These are phyloP conservation scores for Noctua janthina DNA, from an alignment of 2,888 invertebrate genomes.

Conservation along the genomic window DNA sequence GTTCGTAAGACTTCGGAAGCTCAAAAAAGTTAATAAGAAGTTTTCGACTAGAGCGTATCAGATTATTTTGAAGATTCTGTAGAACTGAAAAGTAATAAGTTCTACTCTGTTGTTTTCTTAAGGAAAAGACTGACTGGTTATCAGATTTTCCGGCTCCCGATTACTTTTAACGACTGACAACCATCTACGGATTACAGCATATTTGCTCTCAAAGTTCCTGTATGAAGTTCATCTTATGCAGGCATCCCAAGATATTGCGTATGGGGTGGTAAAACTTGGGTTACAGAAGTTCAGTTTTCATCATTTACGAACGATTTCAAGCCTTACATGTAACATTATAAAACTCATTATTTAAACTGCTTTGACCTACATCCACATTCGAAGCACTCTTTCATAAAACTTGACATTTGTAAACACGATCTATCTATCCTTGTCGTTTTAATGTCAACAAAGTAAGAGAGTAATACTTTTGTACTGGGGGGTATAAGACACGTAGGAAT, in stretches of 20 bases:
- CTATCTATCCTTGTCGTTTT: slow-evolving; percentile 28
- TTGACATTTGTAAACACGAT: slow-evolving; percentile 22
- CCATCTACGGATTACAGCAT: background rate
- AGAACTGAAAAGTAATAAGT: background rate
- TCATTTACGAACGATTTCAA: background rate
- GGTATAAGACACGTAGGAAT: background rate
- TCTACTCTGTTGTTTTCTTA: background rate
- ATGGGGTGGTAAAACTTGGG: background rate
- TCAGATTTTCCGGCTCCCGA: background rate
- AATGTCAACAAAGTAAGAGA: slow-evolving; percentile 7
- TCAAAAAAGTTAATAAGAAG: background rate
- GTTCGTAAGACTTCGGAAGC: background rate
- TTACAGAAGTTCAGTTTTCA: background rate
- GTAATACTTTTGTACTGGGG: background rate
- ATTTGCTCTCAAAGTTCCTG: background rate
- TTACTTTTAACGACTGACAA: background rate
- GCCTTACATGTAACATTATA: background rate
- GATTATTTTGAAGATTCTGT: background rate
- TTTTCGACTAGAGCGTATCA: background rate
- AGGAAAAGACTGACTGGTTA: background rate
- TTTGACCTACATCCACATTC: background rate
- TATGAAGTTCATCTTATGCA: too few relatives aligned
- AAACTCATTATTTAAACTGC: background rate
- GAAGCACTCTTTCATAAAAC: slow-evolving; percentile 5
- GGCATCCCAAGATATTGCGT: too few relatives aligned